Percentiles rank a stretch among this genome's conserved stretches.
Evolutionary conservation across 1,140 invertebrate genomes (phyloP).

Genomic region (Lethocerus indicus): DNA sequence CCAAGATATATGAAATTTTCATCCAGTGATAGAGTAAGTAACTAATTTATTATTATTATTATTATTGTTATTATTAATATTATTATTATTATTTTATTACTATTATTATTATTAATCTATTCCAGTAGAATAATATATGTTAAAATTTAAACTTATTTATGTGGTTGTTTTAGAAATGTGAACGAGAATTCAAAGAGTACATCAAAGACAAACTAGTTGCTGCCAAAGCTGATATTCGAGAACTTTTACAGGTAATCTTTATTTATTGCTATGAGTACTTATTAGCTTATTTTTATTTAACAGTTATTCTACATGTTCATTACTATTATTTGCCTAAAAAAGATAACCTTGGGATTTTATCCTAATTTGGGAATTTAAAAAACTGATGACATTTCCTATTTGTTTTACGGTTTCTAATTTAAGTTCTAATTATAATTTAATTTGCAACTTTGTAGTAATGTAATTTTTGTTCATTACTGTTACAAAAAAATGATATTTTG

Average conservation of each 20-base stretch:
- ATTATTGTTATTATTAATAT: conserved; percentile 9
- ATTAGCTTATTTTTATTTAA: no score
- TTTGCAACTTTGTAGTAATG: no score
- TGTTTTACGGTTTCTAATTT: no score
- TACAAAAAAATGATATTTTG: no score
- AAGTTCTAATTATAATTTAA: no score
- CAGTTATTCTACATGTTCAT: no score
- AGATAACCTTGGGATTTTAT: no score
- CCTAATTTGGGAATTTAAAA: no score
- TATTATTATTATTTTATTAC: conserved; percentile 1
- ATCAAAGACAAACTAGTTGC: conserved; percentile 80
- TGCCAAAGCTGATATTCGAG: conserved; percentile 83
- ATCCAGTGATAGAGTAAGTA: conserved; percentile 69
- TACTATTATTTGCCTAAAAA: no score
- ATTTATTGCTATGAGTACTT: neutral
- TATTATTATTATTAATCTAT: conserved; percentile 2
- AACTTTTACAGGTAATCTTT: conserved; percentile 53
- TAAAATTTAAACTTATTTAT: conserved; percentile 7
- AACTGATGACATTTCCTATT: no score
- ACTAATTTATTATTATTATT: no score
- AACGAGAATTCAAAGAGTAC: conserved; percentile 93
- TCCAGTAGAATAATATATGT: conserved; percentile 10
- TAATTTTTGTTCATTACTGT: no score
- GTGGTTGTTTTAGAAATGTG: conserved; percentile 51
- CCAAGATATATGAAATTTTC: conserved; percentile 80